Percentiles rank a stretch among this genome's conserved stretches.
Conservation (phyloP, 2,888 invertebrate species). For the Antitype chi region DNA sequence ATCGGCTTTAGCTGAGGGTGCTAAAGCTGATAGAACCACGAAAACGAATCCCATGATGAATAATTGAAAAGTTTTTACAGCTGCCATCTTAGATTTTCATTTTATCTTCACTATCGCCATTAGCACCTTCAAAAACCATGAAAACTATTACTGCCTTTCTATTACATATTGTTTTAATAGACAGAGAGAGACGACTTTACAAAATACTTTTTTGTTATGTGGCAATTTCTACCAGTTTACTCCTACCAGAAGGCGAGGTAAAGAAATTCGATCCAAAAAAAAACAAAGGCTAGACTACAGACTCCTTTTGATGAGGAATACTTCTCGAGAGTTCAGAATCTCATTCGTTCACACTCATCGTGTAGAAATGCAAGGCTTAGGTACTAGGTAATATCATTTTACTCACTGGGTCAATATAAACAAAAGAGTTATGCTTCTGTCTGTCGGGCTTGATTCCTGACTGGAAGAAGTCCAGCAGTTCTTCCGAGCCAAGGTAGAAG, state of each 20-base stretch:
- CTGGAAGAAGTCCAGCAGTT: slow-evolving; percentile 86
- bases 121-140: no score
- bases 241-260: not conserved
- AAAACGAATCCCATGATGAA: no score
- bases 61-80: no score
- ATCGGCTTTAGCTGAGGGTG: no score
- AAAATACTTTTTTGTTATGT: no score
- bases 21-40: no score
- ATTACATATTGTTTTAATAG: no score
- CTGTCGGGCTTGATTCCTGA: slow-evolving; percentile 88
- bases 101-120: no score
- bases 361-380: not conserved
- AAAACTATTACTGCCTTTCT: no score
- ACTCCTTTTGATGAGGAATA: not conserved
- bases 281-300: not conserved
- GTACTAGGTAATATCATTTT: not conserved
- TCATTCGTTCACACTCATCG: not conserved
- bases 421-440: slow-evolving; percentile 90
- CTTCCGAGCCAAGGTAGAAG: slow-evolving; percentile 91
- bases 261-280: not conserved
- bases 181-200: no score
- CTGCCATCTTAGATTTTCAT: no score
- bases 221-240: no score
- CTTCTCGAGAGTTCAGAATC: not conserved
- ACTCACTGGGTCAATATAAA: slow-evolving; percentile 92